Evolutionary conservation across 2,888 invertebrate genomes (phyloP).

Genomic region (Abscondita cerata): DNA sequence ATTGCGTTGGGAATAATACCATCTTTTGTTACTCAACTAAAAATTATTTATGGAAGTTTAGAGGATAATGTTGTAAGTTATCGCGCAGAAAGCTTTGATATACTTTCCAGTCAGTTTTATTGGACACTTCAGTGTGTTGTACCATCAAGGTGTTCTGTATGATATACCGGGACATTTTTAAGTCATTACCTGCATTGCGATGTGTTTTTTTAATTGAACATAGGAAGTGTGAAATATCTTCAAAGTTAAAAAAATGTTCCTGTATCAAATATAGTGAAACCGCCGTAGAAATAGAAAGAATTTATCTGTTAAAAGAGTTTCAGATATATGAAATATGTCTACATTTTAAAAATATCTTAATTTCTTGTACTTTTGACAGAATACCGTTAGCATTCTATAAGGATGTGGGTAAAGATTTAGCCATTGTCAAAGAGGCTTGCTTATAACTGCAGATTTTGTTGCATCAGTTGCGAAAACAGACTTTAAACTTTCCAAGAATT

Average conservation of each 20-base stretch:
- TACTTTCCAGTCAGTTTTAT: conserved; percentile 1
- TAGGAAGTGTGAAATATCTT: too few species aligned
- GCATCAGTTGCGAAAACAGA: conserved; percentile 4
- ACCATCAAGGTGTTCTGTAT: conserved; percentile 10
- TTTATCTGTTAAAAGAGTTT: conserved; percentile 12
- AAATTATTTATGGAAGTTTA: too few species aligned
- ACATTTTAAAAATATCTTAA: conserved; percentile 1
- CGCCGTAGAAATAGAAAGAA: conserved; percentile 4
- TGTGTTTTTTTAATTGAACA: too few species aligned
- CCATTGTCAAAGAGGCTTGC: conserved; percentile 9
- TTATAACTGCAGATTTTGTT: conserved; percentile 13
- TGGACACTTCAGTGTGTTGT: conserved; percentile 1
- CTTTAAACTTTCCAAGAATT: conserved; percentile 8
- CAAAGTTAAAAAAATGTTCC: too few species aligned
- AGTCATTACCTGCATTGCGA: too few species aligned
- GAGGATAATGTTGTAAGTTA: too few species aligned
- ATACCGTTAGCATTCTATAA: conserved; percentile 14
- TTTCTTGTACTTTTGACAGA: conserved; percentile 11
- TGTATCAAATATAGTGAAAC: conserved; percentile 9
- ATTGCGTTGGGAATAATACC: not conserved
- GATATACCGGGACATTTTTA: too few species aligned
- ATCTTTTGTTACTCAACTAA: not conserved
- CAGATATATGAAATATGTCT: too few species aligned
- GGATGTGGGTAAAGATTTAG: conserved; percentile 5
- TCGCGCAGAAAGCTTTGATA: not conserved